These are phyloP conservation scores for Pseudococcus viburni DNA, from an alignment of 2,888 invertebrate genomes.

Conservation along the genomic window DNA sequence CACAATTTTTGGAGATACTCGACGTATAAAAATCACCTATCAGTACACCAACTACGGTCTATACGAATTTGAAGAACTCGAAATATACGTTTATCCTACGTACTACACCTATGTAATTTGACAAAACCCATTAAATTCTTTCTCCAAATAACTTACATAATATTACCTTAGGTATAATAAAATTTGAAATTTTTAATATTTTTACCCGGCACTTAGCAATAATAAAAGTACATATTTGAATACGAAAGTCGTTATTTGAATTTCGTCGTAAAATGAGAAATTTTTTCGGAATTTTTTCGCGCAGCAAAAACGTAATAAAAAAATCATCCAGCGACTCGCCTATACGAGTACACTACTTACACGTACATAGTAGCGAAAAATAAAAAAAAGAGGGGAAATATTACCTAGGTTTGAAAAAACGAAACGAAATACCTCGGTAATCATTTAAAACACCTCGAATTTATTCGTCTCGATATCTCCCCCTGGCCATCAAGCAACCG, in stretches of 20 bases:
- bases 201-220: not conserved
- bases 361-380: not conserved
- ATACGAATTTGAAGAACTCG: no score
- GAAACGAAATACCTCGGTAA: not conserved
- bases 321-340: not conserved
- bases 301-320: not conserved
- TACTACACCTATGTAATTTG: not conserved
- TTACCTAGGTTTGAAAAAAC: not conserved
- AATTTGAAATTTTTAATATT: not conserved
- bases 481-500: not conserved
- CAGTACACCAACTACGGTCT: no score
- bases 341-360: no score
- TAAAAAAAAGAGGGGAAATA: not conserved
- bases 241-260: not conserved
- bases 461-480: not conserved
- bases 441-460: constrained; percentile 2
- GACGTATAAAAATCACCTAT: no score
- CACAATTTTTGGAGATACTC: no score
- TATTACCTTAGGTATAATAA: not conserved
- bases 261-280: not conserved
- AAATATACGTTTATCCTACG: not conserved
- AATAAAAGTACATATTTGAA: not conserved
- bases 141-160: not conserved
- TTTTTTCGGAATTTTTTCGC: not conserved
- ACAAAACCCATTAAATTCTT: not conserved